Conservation (phyloP, 2,113 vertebrate species). For the Microcebus lehilahytsara region DNA sequence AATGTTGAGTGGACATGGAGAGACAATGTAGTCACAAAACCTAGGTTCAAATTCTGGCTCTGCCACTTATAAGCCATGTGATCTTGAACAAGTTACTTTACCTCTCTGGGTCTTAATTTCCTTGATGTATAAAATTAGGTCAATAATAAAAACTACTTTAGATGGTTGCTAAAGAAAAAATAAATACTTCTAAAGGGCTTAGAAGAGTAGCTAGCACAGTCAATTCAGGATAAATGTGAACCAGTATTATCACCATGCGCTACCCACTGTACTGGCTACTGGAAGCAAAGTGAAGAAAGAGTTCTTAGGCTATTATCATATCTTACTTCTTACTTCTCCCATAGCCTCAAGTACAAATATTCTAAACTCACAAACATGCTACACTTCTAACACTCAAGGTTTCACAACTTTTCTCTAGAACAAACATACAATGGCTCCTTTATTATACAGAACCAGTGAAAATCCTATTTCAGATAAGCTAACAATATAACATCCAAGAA, state of each 20-base stretch:
- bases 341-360: background rate
- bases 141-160: background rate
- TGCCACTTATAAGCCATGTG: background rate
- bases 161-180: background rate
- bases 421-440: background rate
- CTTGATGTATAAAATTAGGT: constrained; percentile 43
- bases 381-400: background rate
- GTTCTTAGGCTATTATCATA: background rate
- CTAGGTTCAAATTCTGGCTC: background rate
- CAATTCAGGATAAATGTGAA: background rate
- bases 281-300: background rate
- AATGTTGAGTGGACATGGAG: background rate
- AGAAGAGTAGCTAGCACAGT: background rate
- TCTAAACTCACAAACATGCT: background rate
- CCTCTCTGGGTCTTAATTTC: constrained; percentile 2
- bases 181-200: background rate
- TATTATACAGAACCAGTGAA: background rate
- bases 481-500: background rate
- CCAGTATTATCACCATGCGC: background rate
- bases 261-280: background rate
- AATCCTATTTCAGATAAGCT: constrained; percentile 17
- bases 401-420: constrained; percentile 33
- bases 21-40: background rate
- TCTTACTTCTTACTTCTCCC: background rate
- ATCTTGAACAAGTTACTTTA: background rate